phyloP scores from a whole-genome alignment of 2,888 invertebrate species.

The Argynnis bischoffii region DNA sequence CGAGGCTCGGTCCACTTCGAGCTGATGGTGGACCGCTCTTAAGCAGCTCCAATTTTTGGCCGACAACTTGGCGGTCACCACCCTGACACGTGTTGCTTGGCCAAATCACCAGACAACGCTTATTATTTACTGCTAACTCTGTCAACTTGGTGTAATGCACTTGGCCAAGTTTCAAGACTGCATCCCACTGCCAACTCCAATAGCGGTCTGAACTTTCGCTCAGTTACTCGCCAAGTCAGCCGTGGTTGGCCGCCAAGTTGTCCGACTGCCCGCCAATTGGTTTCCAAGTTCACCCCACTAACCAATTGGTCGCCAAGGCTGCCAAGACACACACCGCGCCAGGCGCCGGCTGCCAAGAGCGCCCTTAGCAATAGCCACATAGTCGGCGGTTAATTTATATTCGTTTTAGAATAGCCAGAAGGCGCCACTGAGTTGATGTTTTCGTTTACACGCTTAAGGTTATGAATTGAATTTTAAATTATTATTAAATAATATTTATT shows the following conservation, averaged over 20 bases:
- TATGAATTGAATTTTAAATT: constrained; percentile 65
- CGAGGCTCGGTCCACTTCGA: constrained; percentile 97
- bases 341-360: constrained; percentile 56
- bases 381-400: constrained; percentile 78
- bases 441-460: constrained; percentile 78
- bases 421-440: constrained; percentile 69
- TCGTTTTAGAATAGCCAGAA: constrained; percentile 80
- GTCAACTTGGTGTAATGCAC: constrained; percentile 37
- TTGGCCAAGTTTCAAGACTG: constrained; percentile 38
- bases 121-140: constrained; percentile 23
- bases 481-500: constrained; percentile 71
- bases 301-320: constrained; percentile 45
- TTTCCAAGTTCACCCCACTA: constrained; percentile 35
- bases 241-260: constrained; percentile 46
- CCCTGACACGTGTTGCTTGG: constrained; percentile 38
- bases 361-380: constrained; percentile 80
- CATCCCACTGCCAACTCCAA: constrained; percentile 37
- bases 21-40: constrained; percentile 90
- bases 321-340: constrained; percentile 46
- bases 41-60: constrained; percentile 47
- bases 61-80: constrained; percentile 40
- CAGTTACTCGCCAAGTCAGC: constrained; percentile 30
- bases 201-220: constrained; percentile 24
- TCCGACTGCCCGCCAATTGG: constrained; percentile 36
- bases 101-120: constrained; percentile 40